Percentiles rank a stretch among this genome's conserved stretches.
phyloP scores from a whole-genome alignment of 2,888 invertebrate species.

The Apantesis nais region DNA sequence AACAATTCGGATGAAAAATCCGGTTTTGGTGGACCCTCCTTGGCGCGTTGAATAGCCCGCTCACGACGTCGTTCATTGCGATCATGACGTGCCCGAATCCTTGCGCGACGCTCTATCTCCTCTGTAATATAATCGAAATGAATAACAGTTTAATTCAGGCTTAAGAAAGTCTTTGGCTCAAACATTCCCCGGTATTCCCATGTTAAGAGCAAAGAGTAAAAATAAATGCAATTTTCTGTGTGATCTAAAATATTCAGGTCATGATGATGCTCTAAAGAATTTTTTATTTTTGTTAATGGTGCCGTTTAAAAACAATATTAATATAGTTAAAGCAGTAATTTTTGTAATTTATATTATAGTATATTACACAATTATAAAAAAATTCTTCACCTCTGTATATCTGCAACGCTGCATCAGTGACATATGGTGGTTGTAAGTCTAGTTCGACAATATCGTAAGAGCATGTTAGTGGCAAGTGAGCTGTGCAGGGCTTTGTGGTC shows the following conservation, averaged over 20 bases:
- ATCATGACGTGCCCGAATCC: constrained; percentile 88
- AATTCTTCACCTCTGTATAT: constrained; percentile 88
- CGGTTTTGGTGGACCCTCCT: constrained; percentile 88
- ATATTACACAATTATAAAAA: neutral
- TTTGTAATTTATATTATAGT: neutral
- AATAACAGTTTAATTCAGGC: neutral
- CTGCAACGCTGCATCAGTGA: constrained; percentile 88
- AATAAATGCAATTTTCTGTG: neutral
- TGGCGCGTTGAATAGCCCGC: constrained; percentile 89
- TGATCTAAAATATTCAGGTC: neutral
- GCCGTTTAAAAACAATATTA: neutral
- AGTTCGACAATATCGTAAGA: constrained; percentile 96
- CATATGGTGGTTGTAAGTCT: constrained; percentile 89
- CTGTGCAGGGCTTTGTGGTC: constrained; percentile 88
- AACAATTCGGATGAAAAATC: constrained; percentile 85
- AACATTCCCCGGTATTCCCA: neutral
- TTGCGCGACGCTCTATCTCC: constrained; percentile 90
- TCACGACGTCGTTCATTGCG: constrained; percentile 93
- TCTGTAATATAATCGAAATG: constrained; percentile 74
- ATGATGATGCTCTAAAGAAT: neutral
- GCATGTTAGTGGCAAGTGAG: constrained; percentile 96
- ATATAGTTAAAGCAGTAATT: neutral
- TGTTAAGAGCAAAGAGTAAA: neutral
- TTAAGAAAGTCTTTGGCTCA: neutral
- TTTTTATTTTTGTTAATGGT: neutral